Evolutionary conservation across 2,888 invertebrate species (phyloP), one percentile per base, ranked within the genome.

Genomic region (Drosophila aldrichi): DNA sequence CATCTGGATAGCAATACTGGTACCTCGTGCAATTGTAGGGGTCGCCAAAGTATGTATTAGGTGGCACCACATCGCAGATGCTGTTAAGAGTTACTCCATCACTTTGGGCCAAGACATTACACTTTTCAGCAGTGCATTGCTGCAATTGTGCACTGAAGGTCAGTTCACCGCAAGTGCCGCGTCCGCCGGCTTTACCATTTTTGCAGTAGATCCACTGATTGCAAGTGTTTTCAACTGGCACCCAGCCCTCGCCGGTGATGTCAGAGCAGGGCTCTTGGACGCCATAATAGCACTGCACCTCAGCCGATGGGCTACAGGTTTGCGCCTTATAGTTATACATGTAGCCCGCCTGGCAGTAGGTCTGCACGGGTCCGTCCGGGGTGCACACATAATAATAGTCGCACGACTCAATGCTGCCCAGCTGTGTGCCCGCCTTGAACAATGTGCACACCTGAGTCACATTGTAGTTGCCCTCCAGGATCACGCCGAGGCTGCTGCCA

Each of bases 401-500:
- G 18, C 83, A 83, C 40, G 85, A 73, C 10, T 8, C n/a, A 12
- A 78, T 64, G 64, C 83, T 87, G 36, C 85, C 83, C 22, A 83
- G 52, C 22, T 55, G 34, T 3, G 68, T 70, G 14, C 82, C 88
- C 9, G n/a, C 0, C 16, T 46, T 48, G 0, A 84, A 70, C 7
- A 63, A 10, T 5, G 79, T 63, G 22, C 83, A 83, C 14, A 67
- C 43, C 34, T 61, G 48, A 4, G 89, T 87, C 18, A 83, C 89
- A 57, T 83, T 89, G 58, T 84, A 83, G 51, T 41, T 70, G 18
- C 89, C 89, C 56, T 83, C 83, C 9, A 71, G 1, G 8, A 80
- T 10, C 9, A 2, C 0, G 22, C 67, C 16, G 38, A 67, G 16
- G 29, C 69, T 49, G 29, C 70, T 40, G 43, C 49, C 49, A n/a